These are phyloP conservation scores for Maniola hyperantus DNA, from an alignment of 2,888 invertebrate species.

Conservation along the genomic window DNA sequence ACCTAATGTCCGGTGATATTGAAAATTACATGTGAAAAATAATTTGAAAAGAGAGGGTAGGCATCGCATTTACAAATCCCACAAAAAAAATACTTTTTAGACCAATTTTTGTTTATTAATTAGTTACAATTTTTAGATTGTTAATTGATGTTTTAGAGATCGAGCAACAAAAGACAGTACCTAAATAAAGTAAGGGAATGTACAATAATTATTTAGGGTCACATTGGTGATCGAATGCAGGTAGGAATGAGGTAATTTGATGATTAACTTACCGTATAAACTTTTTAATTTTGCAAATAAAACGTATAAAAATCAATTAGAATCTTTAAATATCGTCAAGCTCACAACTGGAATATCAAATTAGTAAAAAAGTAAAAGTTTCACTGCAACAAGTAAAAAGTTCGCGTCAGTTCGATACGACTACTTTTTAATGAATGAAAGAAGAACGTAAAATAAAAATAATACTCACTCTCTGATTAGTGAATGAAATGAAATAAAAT, in stretches of 20 bases:
- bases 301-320: background rate
- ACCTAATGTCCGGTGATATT: too few species aligned
- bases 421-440: conserved; percentile 4
- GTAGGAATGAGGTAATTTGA: background rate
- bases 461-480: too few species aligned
- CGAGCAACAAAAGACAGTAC: background rate
- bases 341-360: background rate
- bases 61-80: too few species aligned
- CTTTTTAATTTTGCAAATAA: background rate
- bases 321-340: background rate
- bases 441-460: too few species aligned
- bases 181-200: background rate
- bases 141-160: background rate
- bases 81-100: background rate
- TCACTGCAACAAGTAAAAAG: background rate
- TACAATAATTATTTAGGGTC: conserved; percentile 7
- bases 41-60: too few species aligned
- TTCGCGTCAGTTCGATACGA: background rate
- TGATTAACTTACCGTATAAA: conserved; percentile 13
- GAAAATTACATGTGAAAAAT: too few species aligned
- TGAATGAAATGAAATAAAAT: too few species aligned
- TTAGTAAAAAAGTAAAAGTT: background rate
- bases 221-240: conserved; percentile 3
- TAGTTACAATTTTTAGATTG: background rate
- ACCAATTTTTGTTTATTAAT: background rate